Evolutionary conservation across 2,797 vertebrate species (phyloP).

Genomic region (Pangasius krempfi): DNA sequence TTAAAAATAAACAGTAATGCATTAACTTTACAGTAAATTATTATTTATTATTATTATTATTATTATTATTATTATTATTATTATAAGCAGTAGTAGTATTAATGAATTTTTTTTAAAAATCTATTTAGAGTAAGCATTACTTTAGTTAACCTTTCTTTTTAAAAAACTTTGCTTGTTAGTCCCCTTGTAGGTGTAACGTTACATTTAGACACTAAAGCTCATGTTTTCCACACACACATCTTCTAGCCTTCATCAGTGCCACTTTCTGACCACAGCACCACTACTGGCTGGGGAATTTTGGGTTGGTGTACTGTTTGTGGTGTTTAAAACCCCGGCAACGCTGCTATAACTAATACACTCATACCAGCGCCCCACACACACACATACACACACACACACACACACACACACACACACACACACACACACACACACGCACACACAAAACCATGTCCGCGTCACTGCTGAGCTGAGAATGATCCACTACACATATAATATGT

Average conservation of each 20-base stretch:
- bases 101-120: background rate
- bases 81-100: background rate
- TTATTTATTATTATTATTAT: background rate
- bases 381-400: background rate
- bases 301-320: background rate
- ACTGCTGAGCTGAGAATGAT: background rate
- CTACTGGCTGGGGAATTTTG: slow-evolving; percentile 10
- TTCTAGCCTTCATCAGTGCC: slow-evolving; percentile 5
- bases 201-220: slow-evolving; percentile 1
- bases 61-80: background rate
- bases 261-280: slow-evolving; percentile 13
- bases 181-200: background rate
- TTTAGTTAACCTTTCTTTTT: background rate
- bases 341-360: background rate
- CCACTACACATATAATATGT: background rate
- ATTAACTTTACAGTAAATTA: background rate
- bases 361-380: background rate
- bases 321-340: slow-evolving; percentile 1
- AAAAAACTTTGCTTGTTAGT: background rate
- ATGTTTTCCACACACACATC: slow-evolving; percentile 6
- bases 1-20: background rate
- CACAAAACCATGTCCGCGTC: background rate
- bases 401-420: background rate
- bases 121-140: background rate
- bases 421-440: background rate